These are phyloP conservation scores for Scarus forsteni DNA, from an alignment of 2,797 vertebrate species.

Conservation along the genomic window DNA sequence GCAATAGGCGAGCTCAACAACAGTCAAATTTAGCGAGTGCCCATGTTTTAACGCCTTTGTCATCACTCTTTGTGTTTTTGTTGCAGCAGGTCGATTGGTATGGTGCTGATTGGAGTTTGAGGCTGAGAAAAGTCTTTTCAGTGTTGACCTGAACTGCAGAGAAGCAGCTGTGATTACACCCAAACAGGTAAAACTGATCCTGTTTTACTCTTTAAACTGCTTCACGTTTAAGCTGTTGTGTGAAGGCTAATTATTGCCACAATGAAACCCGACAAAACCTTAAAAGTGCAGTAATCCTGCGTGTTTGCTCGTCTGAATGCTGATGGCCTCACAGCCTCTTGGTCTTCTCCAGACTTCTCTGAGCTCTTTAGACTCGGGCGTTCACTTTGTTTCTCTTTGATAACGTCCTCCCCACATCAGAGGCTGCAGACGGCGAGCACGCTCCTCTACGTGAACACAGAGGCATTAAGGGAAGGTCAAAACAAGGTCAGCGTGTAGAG, in stretches of 20 bases:
- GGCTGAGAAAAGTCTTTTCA: too few relatives aligned
- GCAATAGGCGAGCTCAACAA: too few relatives aligned
- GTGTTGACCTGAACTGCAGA: too few relatives aligned
- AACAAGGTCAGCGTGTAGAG: slow-evolving; percentile 56
- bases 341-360: neutral
- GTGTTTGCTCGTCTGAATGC: slow-evolving; percentile 17
- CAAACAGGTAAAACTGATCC: too few relatives aligned
- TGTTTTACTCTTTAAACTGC: neutral
- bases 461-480: slow-evolving; percentile 59
- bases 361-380: slow-evolving; percentile 21
- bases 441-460: slow-evolving; percentile 25
- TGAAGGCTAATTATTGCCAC: neutral
- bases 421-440: slow-evolving; percentile 25
- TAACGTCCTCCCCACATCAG: slow-evolving; percentile 36
- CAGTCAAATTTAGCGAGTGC: too few relatives aligned
- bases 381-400: slow-evolving; percentile 35
- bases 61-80: too few relatives aligned
- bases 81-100: too few relatives aligned
- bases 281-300: neutral
- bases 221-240: neutral
- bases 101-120: too few relatives aligned
- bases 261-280: neutral
- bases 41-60: too few relatives aligned
- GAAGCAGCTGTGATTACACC: too few relatives aligned
- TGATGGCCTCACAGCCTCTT: too few relatives aligned